Evolutionary conservation across 2,888 invertebrate species (phyloP).

Genomic region (Thyatira batis): DNA sequence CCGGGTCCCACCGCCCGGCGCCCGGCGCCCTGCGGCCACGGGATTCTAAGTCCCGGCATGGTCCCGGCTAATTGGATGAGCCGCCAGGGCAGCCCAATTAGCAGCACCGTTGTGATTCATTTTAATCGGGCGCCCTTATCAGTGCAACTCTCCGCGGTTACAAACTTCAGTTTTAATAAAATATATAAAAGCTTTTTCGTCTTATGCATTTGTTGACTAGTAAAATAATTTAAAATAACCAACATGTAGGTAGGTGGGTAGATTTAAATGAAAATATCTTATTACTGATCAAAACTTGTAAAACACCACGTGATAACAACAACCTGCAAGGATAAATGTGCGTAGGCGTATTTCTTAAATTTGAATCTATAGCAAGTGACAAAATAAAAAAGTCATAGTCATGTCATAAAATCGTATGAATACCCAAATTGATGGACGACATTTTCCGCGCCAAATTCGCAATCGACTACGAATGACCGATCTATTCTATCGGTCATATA

Average conservation of each 20-base stretch:
- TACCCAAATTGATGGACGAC: not conserved
- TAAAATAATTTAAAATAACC: too few relatives aligned
- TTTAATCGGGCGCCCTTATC: slow-evolving; percentile 78
- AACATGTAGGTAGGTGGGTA: too few relatives aligned
- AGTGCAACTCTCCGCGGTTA: slow-evolving; percentile 45
- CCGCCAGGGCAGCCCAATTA: slow-evolving; percentile 73
- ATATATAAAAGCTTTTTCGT: slow-evolving; percentile 8
- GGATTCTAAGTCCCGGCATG: slow-evolving; percentile 72
- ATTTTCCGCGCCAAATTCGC: not conserved
- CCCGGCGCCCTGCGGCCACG: slow-evolving; percentile 58
- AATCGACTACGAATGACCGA: not conserved
- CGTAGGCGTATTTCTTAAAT: too few relatives aligned
- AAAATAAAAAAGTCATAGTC: too few relatives aligned
- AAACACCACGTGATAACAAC: too few relatives aligned
- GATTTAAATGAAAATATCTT: too few relatives aligned
- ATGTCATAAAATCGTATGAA: not conserved
- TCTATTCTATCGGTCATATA: not conserved
- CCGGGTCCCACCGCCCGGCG: slow-evolving; percentile 19
- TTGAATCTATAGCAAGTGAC: too few relatives aligned
- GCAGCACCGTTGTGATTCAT: slow-evolving; percentile 76
- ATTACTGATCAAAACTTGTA: too few relatives aligned
- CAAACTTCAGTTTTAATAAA: slow-evolving; percentile 13
- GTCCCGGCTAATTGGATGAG: slow-evolving; percentile 76
- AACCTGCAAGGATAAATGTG: too few relatives aligned
- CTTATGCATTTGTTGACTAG: not conserved